Base-by-base conservation (phyloP, 2,113 vertebrate species). In the Rhipidura dahli region DNA sequence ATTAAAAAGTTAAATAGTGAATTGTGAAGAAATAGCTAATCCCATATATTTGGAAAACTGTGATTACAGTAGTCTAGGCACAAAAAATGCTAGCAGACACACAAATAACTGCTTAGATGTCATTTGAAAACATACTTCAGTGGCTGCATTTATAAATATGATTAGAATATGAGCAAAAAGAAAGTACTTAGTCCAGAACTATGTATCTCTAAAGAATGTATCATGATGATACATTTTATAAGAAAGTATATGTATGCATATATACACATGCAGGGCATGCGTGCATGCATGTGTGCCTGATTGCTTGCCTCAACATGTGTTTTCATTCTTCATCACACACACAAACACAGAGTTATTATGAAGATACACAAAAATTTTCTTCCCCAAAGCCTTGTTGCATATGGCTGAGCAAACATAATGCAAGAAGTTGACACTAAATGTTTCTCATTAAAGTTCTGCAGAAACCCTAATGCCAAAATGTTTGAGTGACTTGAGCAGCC, bases 281-380 rank as follows among this genome's bases (percentile, higher is more conserved):
- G 6, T 15, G 33, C 15, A 37, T 3, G 15, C 11, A 18, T 11
- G 56, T 10, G 5, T 35, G 59, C 27, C 51, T 14, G 33, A 7
- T 8, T 1, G 0, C 35, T 45, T 53, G 73, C n/a, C 26, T 66
- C 56, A 35, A 23, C 0, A 1, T 0, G 3, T 13, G 23, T 3
- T 1, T 59, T 37, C 54, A 19, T 24, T 49, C 54, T 50, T 37
- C 28, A 49, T 12, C 45, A 13, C 15, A 14, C 14, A 22, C 49
- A 70, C 21, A 70, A n/a, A 44, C 5, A 26, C 0, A 0, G 2
- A 23, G n/a, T 64, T 72, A 49, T 22, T 53, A 21, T 1, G 5
- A 90, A 83, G 54, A 80, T 5, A 26, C 5, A 26, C 16, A 60
- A 45, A 83, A 27, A 9, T 64, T 39, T 45, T 44, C 40, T 76